Conservation (phyloP, 2,888 invertebrate species). For the Tinea semifulvella region DNA sequence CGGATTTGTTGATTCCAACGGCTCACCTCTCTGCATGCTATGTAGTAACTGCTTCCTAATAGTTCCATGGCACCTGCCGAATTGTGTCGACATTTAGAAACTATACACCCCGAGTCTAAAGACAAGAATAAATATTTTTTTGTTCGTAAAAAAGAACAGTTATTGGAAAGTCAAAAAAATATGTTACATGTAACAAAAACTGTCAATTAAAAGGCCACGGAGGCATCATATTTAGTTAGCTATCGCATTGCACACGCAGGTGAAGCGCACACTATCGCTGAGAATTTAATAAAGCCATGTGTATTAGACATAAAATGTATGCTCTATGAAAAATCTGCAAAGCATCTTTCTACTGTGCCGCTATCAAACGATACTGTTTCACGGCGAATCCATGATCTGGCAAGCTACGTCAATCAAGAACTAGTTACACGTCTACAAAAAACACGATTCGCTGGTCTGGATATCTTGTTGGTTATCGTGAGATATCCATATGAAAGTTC, state of each 20-base stretch:
- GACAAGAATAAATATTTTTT: conserved; percentile 23
- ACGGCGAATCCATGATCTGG: conserved; percentile 28
- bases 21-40: conserved; percentile 21
- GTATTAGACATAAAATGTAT: conserved; percentile 24
- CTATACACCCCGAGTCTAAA: conserved; percentile 23
- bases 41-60: conserved; percentile 22
- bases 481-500: conserved; percentile 26
- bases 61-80: conserved; percentile 24
- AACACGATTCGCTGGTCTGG: conserved; percentile 24
- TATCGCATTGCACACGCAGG: conserved; percentile 25
- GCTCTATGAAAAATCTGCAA: conserved; percentile 27
- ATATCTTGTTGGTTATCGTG: conserved; percentile 28
- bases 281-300: conserved; percentile 23
- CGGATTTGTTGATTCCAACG: conserved; percentile 25
- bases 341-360: conserved; percentile 27
- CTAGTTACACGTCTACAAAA: conserved; percentile 24
- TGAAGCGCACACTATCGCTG: conserved; percentile 28
- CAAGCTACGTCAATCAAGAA: conserved; percentile 25
- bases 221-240: conserved; percentile 27
- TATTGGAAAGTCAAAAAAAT: conserved; percentile 23
- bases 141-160: conserved; percentile 22
- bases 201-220: conserved; percentile 25
- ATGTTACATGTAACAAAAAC: conserved; percentile 24
- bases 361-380: conserved; percentile 30
- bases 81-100: conserved; percentile 24